Conservation (phyloP, 2,797 vertebrate genomes). For the Danio aesculapii region DNA sequence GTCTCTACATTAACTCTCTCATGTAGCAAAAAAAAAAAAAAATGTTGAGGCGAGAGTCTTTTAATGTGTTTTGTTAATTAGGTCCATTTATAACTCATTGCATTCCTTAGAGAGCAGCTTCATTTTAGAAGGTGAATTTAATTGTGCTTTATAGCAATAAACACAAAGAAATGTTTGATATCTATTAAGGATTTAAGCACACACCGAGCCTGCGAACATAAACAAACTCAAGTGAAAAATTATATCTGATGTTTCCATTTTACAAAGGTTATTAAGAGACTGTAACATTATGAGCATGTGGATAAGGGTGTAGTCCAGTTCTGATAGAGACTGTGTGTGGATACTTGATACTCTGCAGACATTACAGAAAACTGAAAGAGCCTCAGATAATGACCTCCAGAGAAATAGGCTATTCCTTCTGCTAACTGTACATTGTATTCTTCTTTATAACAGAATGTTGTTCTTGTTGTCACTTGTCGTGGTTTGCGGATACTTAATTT, state of each 20-base stretch:
- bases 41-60: slow-evolving; percentile 6
- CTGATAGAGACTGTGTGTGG: slow-evolving; percentile 3
- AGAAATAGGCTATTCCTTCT: slow-evolving; percentile 23
- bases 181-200: background rate
- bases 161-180: background rate
- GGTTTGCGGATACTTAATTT: slow-evolving; percentile 1
- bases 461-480: background rate
- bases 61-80: slow-evolving; percentile 27
- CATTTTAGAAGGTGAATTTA: background rate
- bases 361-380: slow-evolving; percentile 18
- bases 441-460: background rate
- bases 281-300: slow-evolving; percentile 4
- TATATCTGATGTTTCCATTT: background rate
- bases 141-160: slow-evolving; percentile 7
- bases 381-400: slow-evolving; percentile 3
- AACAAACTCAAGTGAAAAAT: background rate
- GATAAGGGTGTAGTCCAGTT: slow-evolving; percentile 41
- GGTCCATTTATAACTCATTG: slow-evolving; percentile 25
- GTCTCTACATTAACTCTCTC: slow-evolving; percentile 4
- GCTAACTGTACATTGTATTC: background rate
- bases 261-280: background rate
- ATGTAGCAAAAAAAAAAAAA: background rate
- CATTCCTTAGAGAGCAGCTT: background rate
- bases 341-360: slow-evolving; percentile 37
- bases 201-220: background rate